These are phyloP conservation scores for Ischnus inquisitorius DNA, from an alignment of 2,888 invertebrate genomes.

Conservation along the genomic window DNA sequence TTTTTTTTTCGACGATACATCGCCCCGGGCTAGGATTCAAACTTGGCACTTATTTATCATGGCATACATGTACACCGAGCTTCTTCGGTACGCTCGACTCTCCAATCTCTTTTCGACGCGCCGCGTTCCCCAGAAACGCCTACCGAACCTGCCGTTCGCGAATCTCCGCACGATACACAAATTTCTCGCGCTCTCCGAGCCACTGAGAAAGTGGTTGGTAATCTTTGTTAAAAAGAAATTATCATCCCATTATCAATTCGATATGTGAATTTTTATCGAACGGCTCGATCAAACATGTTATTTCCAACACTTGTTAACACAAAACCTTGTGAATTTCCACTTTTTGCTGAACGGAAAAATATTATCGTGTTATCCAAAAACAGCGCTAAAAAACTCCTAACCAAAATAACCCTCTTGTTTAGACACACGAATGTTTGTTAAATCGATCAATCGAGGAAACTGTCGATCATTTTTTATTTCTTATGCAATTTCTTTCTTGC, in stretches of 20 bases:
- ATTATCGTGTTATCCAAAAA: too few relatives aligned
- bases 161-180: not conserved
- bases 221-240: not conserved
- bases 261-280: not conserved
- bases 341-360: too few relatives aligned
- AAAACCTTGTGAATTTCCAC: too few relatives aligned
- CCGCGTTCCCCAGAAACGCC: not conserved
- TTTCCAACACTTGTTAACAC: too few relatives aligned
- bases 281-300: not conserved
- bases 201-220: not conserved
- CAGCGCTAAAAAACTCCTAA: too few relatives aligned
- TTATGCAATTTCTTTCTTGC: not conserved
- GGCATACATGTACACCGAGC: not conserved
- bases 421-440: not conserved
- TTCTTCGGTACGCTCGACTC: not conserved
- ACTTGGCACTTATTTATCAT: not conserved
- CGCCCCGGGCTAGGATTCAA: not conserved
- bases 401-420: too few relatives aligned
- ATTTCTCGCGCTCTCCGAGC: not conserved
- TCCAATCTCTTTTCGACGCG: not conserved
- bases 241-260: not conserved
- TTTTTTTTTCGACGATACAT: not conserved
- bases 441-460: not conserved
- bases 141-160: not conserved
- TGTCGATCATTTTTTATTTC: too few relatives aligned